A percentile compares a stretch with the other conserved stretches of the same genome.
These are phyloP conservation scores for Dermatemys mawii DNA, from an alignment of 2,113 vertebrate genomes.

Conservation along the genomic window DNA sequence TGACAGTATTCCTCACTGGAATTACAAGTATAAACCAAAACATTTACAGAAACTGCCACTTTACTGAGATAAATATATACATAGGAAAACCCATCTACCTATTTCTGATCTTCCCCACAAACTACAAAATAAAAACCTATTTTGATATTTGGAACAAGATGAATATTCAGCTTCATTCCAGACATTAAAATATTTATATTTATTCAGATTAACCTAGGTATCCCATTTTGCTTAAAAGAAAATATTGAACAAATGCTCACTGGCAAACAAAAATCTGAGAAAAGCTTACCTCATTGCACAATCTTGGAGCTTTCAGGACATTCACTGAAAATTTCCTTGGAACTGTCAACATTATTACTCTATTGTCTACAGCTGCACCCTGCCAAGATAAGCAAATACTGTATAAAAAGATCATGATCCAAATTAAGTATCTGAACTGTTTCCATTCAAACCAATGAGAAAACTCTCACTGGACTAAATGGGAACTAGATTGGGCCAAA, in stretches of 20 bases:
- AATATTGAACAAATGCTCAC: background rate
- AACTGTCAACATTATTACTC: slow-evolving; percentile 66
- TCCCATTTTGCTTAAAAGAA: background rate
- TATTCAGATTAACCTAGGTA: background rate
- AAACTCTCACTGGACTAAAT: background rate
- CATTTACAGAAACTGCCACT: rapidly evolving
- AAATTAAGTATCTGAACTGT: rapidly evolving
- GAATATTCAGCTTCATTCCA: background rate
- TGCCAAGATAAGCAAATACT: background rate
- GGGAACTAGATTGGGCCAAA: too few species aligned
- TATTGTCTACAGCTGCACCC: background rate
- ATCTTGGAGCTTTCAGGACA: background rate
- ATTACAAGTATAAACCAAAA: background rate
- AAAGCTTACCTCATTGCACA: slow-evolving; percentile 61
- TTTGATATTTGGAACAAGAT: background rate
- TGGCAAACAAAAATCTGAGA: rapidly evolving
- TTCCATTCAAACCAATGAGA: rapidly evolving
- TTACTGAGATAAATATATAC: background rate
- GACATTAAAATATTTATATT: background rate
- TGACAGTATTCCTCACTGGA: background rate
- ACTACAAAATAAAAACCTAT: background rate
- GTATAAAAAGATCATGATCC: rapidly evolving
- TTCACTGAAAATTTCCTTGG: slow-evolving; percentile 29
- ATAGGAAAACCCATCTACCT: rapidly evolving
- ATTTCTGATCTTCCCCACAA: background rate